These are phyloP conservation scores for Epinephelus cyanopodus DNA, from an alignment of 2,113 vertebrate species.

Conservation along the genomic window DNA sequence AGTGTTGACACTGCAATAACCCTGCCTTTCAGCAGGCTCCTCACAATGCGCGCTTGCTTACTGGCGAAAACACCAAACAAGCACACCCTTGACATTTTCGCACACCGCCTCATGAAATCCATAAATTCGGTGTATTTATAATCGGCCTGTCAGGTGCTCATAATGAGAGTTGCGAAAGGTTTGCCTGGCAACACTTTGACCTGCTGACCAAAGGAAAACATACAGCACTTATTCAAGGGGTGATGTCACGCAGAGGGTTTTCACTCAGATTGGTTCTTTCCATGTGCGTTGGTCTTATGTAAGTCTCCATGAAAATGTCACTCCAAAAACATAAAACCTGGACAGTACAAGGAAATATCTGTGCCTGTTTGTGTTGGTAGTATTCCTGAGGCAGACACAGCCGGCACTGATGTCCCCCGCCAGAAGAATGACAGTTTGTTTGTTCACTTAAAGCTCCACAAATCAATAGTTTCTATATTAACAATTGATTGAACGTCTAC, in stretches of 20 bases:
- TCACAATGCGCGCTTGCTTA: conserved; percentile 42
- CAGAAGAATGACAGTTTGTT: conserved; percentile 16
- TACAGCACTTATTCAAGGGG: conserved; percentile 16
- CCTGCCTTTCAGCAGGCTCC: conserved; percentile 44
- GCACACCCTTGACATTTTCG: conserved; percentile 50
- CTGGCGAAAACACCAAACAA: conserved; percentile 34
- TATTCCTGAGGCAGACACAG: neutral
- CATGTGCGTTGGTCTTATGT: conserved; percentile 8
- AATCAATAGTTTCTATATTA: conserved; percentile 45
- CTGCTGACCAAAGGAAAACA: conserved; percentile 60
- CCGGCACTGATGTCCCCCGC: neutral
- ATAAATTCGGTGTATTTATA: conserved; percentile 67
- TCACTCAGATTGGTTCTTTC: conserved; percentile 25
- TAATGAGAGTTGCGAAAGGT: conserved; percentile 40
- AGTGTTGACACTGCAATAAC: conserved; percentile 65
- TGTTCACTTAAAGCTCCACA: neutral
- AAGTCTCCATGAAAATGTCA: conserved; percentile 50
- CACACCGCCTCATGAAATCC: conserved; percentile 56
- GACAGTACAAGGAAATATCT: conserved; percentile 27
- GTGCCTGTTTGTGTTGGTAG: conserved; percentile 21
- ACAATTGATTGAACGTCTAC: conserved; percentile 17
- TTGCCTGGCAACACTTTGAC: conserved; percentile 54
- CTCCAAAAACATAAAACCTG: neutral
- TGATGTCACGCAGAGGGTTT: conserved; percentile 52
- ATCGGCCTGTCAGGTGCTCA: conserved; percentile 22